Base-by-base conservation (phyloP, 2,888 invertebrate genomes). In the Glaucopsyche alexis region DNA sequence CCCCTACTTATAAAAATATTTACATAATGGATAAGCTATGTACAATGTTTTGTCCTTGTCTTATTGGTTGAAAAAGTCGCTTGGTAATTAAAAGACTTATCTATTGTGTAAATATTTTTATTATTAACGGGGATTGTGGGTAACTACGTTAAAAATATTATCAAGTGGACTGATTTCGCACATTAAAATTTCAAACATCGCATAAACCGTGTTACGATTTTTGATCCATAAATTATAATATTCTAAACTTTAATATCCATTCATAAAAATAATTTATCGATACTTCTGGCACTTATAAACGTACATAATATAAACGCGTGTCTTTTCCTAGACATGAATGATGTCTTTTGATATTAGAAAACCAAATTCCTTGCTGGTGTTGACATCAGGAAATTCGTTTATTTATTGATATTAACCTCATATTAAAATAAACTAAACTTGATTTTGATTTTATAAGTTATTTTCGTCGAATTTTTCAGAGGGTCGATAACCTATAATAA, bases 251-350 rank as follows among this genome's bases (percentile, higher is more conserved):
- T 42, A 29, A 55, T 40, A n/a, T 16, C 29, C 45, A 69, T 47
- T 47, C 47, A 69, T 47, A 69, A 69, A 47, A 69, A 14, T 47
- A 29, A 49, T 69, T 69, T 69, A 49, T 42, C 7, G 49, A 69
- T 45, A 69, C 49, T 42, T 16, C 13, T n/a, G 70, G 29, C 49
- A 70, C 50, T 70, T 19, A 47, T 49, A 13, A 45, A 49, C 49
- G 11, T 47, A 45, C 29, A 67, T 67, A 47, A 47, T n/a, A 19
- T 29, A 29, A 60, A 60, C 29, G 29, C 6, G n/a, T 60, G n/a
- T 13, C 7, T 29, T 29, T 29, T 29, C 29, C 29, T 29, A 29
- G 60, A 29, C 60, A 38, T 60, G 60, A 60, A 60, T 13, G 60
- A 29, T 60, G 55, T 29, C 60, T 60, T 60, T 60, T 60, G 60